Evolutionary conservation across 2,888 invertebrate genomes (phyloP).

Genomic region (Conus canariensis): DNA sequence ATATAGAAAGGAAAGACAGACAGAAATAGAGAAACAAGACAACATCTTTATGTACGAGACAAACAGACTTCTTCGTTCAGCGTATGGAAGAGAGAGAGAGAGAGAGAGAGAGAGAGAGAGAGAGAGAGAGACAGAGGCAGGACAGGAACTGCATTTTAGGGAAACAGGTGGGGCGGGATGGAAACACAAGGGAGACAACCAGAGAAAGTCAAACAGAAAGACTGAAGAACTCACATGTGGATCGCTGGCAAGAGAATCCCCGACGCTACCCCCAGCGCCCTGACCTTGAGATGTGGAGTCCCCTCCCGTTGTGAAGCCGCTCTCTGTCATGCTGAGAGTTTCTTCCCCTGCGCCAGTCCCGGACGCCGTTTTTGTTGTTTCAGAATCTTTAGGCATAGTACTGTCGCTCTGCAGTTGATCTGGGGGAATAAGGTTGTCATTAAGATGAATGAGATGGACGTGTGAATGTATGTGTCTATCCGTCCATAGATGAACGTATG

Average conservation of each 20-base stretch:
- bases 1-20: too few species aligned
- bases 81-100: too few species aligned
- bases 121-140: too few species aligned
- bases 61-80: too few species aligned
- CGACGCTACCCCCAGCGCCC: slow-evolving; percentile 46
- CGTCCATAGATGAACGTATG: background rate
- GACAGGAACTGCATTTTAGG: too few species aligned
- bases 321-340: background rate
- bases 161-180: too few species aligned
- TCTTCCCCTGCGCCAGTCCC: background rate
- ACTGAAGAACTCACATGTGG: slow-evolving; percentile 51
- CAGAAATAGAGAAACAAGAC: too few species aligned
- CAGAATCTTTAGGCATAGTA: background rate
- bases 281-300: background rate
- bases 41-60: too few species aligned
- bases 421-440: background rate
- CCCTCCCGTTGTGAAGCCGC: background rate
- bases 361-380: background rate
- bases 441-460: background rate
- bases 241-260: slow-evolving; percentile 54
- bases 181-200: too few species aligned
- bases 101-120: too few species aligned
- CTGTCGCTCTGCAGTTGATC: background rate
- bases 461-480: background rate
- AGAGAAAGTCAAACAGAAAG: too few species aligned